A percentile compares a stretch with the other conserved stretches of the same genome.
Conservation (phyloP, 2,888 invertebrate species). For the Uloborus plumipes region DNA sequence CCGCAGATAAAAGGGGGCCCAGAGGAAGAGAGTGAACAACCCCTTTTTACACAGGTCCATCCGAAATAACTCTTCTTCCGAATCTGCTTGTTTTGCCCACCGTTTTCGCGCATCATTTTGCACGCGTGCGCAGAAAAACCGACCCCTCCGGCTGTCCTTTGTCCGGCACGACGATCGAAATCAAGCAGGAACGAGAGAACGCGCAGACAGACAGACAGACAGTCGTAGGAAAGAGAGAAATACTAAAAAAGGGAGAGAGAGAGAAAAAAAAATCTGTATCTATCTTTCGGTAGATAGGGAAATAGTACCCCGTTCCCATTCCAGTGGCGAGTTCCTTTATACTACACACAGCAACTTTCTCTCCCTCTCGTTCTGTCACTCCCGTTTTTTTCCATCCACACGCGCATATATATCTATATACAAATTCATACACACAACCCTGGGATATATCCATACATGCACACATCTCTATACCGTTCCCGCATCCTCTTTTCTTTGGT, state of each 20-base stretch:
- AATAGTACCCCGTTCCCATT: slow-evolving; percentile 5
- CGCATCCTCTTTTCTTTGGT: slow-evolving; percentile 29
- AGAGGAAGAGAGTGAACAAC: slow-evolving; percentile 31
- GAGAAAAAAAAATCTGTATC: slow-evolving; percentile 4
- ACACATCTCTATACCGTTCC: slow-evolving; percentile 19
- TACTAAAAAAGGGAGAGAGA: slow-evolving; percentile 8
- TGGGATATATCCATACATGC: slow-evolving; percentile 4
- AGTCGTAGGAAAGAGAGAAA: slow-evolving; percentile 6
- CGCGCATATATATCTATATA: slow-evolving; percentile 4
- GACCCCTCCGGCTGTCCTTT: slow-evolving; percentile 9
- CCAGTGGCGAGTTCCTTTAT: neutral
- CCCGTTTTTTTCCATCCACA: slow-evolving; percentile 12
- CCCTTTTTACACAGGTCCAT: slow-evolving; percentile 9
- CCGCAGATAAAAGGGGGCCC: slow-evolving; percentile 22
- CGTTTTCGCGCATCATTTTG: neutral
- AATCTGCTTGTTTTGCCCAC: slow-evolving; percentile 9
- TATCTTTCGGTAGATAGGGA: slow-evolving; percentile 16
- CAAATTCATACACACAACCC: slow-evolving; percentile 4
- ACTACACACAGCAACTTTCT: slow-evolving; percentile 16
- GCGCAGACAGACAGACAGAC: neutral
- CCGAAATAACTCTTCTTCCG: slow-evolving; percentile 12
- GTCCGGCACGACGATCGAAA: slow-evolving; percentile 28
- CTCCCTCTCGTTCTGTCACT: slow-evolving; percentile 7
- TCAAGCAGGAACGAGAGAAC: slow-evolving; percentile 20
- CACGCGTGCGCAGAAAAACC: slow-evolving; percentile 13